Conservation (phyloP, 2,888 invertebrate species). For the Geotrupes spiniger region DNA sequence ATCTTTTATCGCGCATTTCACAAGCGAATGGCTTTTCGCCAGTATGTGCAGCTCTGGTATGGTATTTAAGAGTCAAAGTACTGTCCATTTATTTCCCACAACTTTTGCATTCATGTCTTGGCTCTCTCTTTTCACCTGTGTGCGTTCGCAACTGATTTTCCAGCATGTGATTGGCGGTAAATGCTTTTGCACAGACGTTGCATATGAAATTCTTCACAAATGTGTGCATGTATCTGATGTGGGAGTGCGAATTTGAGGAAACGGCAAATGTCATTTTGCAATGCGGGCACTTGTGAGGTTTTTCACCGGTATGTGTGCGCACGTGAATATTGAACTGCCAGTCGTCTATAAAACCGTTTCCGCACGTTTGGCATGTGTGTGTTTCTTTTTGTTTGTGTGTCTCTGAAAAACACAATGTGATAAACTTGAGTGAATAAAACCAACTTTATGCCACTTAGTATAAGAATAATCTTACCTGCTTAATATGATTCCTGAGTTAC, state of each 20-base stretch:
- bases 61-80: conserved; percentile 29
- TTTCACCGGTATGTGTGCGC: conserved; percentile 33
- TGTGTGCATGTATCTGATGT: conserved; percentile 36
- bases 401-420: conserved; percentile 8
- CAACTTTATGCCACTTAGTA: background rate
- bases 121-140: conserved; percentile 35
- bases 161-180: conserved; percentile 33
- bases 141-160: conserved; percentile 36
- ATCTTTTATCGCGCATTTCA: conserved; percentile 36
- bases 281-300: conserved; percentile 31
- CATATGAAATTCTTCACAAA: conserved; percentile 39
- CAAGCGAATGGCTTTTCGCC: conserved; percentile 37
- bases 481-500: conserved; percentile 14
- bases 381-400: conserved; percentile 20
- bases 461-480: conserved; percentile 19
- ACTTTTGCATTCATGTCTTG: conserved; percentile 29
- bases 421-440: background rate
- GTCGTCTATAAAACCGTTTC: conserved; percentile 21
- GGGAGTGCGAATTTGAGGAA: conserved; percentile 34
- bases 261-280: conserved; percentile 35
- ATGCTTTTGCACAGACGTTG: conserved; percentile 34
- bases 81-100: conserved; percentile 33
- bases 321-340: conserved; percentile 22
- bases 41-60: conserved; percentile 34
- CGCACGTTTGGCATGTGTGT: conserved; percentile 17